Conservation (phyloP, 2,888 invertebrate species). For the Argyresthia goedartella region DNA sequence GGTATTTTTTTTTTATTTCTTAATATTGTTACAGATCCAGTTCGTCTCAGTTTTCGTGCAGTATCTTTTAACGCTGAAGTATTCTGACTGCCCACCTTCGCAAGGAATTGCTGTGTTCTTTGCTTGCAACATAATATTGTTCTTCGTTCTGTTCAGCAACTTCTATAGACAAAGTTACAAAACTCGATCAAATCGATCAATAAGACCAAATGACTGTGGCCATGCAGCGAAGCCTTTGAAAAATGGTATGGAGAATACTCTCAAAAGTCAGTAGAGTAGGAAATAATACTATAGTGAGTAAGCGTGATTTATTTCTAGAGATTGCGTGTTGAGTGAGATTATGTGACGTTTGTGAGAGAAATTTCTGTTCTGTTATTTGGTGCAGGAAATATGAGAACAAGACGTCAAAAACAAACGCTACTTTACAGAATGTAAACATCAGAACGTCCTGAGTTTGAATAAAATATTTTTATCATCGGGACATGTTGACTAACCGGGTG, state of each 20-base stretch:
- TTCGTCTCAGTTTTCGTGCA: constrained; percentile 74
- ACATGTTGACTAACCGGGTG: too few species aligned
- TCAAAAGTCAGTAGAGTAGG: not conserved
- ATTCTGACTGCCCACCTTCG: constrained; percentile 73
- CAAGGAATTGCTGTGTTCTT: constrained; percentile 69
- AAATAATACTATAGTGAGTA: not conserved
- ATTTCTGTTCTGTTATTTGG: too few species aligned
- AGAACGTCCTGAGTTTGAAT: too few species aligned
- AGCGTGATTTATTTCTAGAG: not conserved
- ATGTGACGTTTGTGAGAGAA: too few species aligned
- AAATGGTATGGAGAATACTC: not conserved
- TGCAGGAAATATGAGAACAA: too few species aligned
- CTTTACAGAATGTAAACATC: too few species aligned
- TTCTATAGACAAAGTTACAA: constrained; percentile 68
- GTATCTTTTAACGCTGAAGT: constrained; percentile 48
- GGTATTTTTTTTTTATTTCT: too few species aligned
- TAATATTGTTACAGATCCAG: constrained; percentile 64
- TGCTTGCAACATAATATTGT: constrained; percentile 65
- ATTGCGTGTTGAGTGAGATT: not conserved
- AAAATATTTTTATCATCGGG: too few species aligned
- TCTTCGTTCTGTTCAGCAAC: constrained; percentile 74
- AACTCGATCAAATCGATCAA: too few species aligned
- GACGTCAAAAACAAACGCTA: too few species aligned
- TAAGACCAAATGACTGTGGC: too few species aligned
- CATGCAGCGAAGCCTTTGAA: not conserved